A percentile compares a stretch with the other conserved stretches of the same genome.
Evolutionary conservation across 1,140 invertebrate species (phyloP).

Genomic region (Anadara kagoshimensis): DNA sequence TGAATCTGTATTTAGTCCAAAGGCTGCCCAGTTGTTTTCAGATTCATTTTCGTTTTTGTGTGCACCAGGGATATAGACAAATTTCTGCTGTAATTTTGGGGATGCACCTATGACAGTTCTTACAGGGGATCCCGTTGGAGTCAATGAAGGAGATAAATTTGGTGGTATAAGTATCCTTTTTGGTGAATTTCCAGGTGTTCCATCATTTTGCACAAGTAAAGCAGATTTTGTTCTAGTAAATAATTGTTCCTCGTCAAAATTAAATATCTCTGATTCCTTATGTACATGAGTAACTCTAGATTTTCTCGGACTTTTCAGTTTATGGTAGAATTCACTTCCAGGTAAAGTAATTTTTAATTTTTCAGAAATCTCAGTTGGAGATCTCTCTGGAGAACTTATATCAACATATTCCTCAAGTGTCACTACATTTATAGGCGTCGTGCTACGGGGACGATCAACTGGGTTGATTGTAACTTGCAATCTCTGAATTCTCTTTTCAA

Average conservation of each 20-base stretch:
- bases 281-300: constrained; percentile 23
- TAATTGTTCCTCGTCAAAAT: constrained; percentile 63
- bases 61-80: too few species aligned
- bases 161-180: constrained; percentile 65
- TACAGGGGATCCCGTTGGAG: constrained; percentile 39
- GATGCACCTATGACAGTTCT: neutral
- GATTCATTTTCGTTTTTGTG: too few species aligned
- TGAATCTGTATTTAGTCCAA: neutral
- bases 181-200: constrained; percentile 54
- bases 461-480: constrained; percentile 85
- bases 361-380: constrained; percentile 51
- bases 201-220: constrained; percentile 59
- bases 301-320: constrained; percentile 55
- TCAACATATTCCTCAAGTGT: constrained; percentile 83
- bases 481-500: constrained; percentile 62
- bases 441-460: constrained; percentile 89
- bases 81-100: too few species aligned
- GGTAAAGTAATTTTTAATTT: constrained; percentile 71
- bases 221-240: constrained; percentile 65
- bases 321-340: constrained; percentile 54
- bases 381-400: constrained; percentile 63
- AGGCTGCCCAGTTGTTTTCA: too few species aligned
- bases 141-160: constrained; percentile 57
- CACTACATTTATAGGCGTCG: constrained; percentile 85
- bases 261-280: constrained; percentile 48